Conservation (phyloP, 1,140 invertebrate species). For the Dryas iulia region DNA sequence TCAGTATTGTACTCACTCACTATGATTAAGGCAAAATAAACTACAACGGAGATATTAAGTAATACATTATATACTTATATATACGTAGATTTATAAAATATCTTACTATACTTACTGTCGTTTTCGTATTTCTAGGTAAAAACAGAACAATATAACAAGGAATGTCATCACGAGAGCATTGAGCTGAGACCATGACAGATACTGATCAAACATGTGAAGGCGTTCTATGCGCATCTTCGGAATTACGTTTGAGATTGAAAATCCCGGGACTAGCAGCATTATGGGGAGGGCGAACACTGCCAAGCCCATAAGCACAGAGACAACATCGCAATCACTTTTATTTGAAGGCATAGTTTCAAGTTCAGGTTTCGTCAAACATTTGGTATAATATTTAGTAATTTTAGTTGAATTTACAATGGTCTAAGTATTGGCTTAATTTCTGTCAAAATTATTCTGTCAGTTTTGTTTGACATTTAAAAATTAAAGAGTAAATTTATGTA, state of each 20-base stretch:
- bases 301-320: slow-evolving; percentile 40
- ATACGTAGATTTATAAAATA: no score
- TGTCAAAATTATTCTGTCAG: neutral
- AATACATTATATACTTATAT: no score
- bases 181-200: slow-evolving; percentile 55
- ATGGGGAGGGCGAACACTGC: slow-evolving; percentile 59
- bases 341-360: slow-evolving; percentile 42
- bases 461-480: neutral
- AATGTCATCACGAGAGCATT: slow-evolving; percentile 45
- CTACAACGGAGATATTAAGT: no score
- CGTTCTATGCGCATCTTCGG: slow-evolving; percentile 58
- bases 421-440: neutral
- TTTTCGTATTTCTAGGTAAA: slow-evolving; percentile 64
- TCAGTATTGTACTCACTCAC: no score
- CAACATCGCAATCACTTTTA: slow-evolving; percentile 47
- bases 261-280: slow-evolving; percentile 55
- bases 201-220: slow-evolving; percentile 49
- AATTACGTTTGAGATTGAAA: slow-evolving; percentile 59
- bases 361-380: neutral
- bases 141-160: slow-evolving; percentile 52
- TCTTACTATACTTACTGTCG: slow-evolving; percentile 50
- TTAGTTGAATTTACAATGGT: neutral
- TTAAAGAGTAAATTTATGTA: neutral
- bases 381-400: neutral
- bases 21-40: no score